Base-by-base conservation (phyloP, 2,113 vertebrate genomes). In the Pelecanoides urinatrix region DNA sequence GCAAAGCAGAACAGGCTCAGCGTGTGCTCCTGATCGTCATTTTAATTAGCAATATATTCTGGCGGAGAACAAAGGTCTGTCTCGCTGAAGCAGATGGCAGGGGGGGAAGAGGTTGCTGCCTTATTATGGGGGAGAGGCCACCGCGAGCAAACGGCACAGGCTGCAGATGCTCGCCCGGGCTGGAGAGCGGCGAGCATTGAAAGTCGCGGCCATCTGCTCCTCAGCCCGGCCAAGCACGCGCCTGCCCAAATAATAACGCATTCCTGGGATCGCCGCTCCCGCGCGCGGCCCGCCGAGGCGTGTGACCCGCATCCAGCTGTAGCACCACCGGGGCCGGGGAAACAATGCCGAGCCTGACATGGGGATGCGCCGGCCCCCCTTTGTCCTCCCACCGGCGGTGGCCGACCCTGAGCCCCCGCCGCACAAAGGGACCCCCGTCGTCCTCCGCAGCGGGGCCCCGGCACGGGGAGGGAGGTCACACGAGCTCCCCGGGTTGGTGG, bases 51-150 rank as follows among this genome's bases (percentile, higher is more conserved):
- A 3, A 2, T 96, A 94, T 97, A 95, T 96, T 94, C 94, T n/a
- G 44, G 13, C 2, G 2, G 93, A 95, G 96, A 94, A 97, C 92
- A 97, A 96, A 98, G 96, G 45, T 97, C 96, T 86, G 83, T 30
- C 91, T 82, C 11, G 1, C 77, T 56, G 72, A 38, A 98, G 97
- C 98, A 98, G 98, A 98, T 98, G 98, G 98, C 29, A 6, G 86
- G 76, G 63, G 36, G 56, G 34, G 56, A 92, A 92, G 92, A 80
- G 65, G 91, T 42, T 89, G 76, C 90, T 78, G 55, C 71, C 61
- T 88, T 89, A 26, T 96, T 97, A 76, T 86, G 89, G 90, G 95
- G 95, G 80, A 73, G 81, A 91, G 95, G 93, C 90, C 34, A 12
- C 14, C 1, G 18, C 16, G 21, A 80, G 86, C 88, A 62, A 9